Evolutionary conservation across 1,140 invertebrate genomes (phyloP).

Genomic region (Neodiprion pinetum): DNA sequence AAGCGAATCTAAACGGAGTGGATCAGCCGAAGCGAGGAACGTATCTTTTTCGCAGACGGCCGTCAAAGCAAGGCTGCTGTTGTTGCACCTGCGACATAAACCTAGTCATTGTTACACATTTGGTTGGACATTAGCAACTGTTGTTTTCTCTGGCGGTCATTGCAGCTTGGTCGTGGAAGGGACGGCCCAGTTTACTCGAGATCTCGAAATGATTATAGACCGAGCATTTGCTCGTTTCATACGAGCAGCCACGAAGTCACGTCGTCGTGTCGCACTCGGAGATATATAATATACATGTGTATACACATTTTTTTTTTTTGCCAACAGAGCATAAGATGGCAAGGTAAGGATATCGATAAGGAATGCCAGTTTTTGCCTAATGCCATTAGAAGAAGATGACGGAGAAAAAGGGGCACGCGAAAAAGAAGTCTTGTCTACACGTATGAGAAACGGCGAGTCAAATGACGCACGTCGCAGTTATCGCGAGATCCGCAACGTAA

Average conservation of each 20-base stretch:
- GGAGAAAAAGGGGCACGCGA: neutral
- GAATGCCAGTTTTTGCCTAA: neutral
- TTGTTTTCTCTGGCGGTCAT: neutral
- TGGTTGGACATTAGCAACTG: neutral
- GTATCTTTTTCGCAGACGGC: neutral
- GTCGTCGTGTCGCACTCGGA: neutral
- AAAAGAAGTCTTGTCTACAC: too few species aligned
- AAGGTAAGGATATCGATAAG: neutral
- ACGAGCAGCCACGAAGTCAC: neutral
- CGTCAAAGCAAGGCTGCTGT: neutral
- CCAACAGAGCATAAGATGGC: neutral
- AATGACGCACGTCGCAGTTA: too few species aligned
- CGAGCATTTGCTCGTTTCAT: neutral
- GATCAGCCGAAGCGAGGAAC: neutral
- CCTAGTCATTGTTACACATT: neutral
- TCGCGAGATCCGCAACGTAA: too few species aligned
- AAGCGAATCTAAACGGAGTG: neutral
- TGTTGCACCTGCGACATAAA: neutral
- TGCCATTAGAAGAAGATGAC: neutral
- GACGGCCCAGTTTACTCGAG: neutral
- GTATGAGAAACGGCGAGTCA: too few species aligned
- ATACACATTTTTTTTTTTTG: too few species aligned
- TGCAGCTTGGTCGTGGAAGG: neutral
- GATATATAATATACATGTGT: neutral
- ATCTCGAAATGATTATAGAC: constrained; percentile 5